Percentiles rank a stretch among this genome's conserved stretches.
Evolutionary conservation across 2,113 vertebrate species (phyloP).

Genomic region (Danio rerio): GRCz12tu NC_133190.1:26467501-26468000

Average conservation of each 20-base stretch:
- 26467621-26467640: not conserved
- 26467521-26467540: not conserved
- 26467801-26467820: not conserved
- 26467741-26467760: slow-evolving; percentile 6
- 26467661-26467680: slow-evolving; percentile 25
- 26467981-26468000: not conserved
- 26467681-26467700: slow-evolving; percentile 18
- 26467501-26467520: slow-evolving; percentile 2
- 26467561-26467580: not conserved
- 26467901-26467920: slow-evolving; percentile 11
- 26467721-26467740: not conserved
- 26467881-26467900: not conserved
- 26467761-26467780: not conserved
- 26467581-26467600: not conserved
- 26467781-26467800: not conserved
- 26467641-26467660: slow-evolving; percentile 19
- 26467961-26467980: not conserved
- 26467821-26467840: slow-evolving; percentile 30
- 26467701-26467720: not conserved
- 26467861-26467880: slow-evolving; percentile 18
- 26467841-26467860: slow-evolving; percentile 39
- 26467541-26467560: not conserved
- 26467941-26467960: not conserved
- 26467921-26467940: slow-evolving; percentile 3
- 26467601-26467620: not conserved